Evolutionary conservation across 2,113 vertebrate genomes (phyloP), one percentile per base, ranked within the genome.

Genomic region (Equus quagga): DNA sequence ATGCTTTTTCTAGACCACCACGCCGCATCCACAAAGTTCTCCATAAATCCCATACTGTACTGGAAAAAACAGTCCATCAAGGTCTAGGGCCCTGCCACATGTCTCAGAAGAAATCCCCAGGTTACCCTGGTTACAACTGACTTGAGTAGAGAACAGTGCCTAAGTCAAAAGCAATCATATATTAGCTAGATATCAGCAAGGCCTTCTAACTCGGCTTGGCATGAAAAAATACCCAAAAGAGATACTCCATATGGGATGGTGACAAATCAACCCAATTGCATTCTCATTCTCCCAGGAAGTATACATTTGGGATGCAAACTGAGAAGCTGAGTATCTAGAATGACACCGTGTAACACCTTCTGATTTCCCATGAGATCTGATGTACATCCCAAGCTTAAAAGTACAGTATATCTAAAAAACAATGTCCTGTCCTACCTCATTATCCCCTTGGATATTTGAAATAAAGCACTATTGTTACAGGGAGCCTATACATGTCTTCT

Each of bases 201-300:
- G 28, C 19, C 15, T 87, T 91, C 15, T 51, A 67, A 83, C 64
- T 72, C 67, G 70, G 8, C 15, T 31, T 60, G 24, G 78, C 56
- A 91, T 60, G 76, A 97, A 84, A 94, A 56, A 88, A 65, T 21
- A 4, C 28, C 79, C 44, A n/a, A 79, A 81, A 56, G 41, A 84
- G 13, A 84, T 10, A 84, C 17, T 73, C 18, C 21, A 28, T n/a
- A n/a, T 36, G 17, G 33, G 33, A 64, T n/a, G 36, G 44, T 76
- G 51, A 95, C 58, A 82, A 89, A 65, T 2, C 70, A 91, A 88
- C 12, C 17, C 12, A 82, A 44, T 7, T 76, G 58, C 33, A 85
- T 89, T 70, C 60, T 90, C 41, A 86, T 6, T 82, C 51, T 80
- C 24, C 76, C 64, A 26, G 54, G 21, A 95, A 58, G 17, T 46